phyloP scores from a whole-genome alignment of 2,888 invertebrate genomes.

The Ormyrus thymus region DNA sequence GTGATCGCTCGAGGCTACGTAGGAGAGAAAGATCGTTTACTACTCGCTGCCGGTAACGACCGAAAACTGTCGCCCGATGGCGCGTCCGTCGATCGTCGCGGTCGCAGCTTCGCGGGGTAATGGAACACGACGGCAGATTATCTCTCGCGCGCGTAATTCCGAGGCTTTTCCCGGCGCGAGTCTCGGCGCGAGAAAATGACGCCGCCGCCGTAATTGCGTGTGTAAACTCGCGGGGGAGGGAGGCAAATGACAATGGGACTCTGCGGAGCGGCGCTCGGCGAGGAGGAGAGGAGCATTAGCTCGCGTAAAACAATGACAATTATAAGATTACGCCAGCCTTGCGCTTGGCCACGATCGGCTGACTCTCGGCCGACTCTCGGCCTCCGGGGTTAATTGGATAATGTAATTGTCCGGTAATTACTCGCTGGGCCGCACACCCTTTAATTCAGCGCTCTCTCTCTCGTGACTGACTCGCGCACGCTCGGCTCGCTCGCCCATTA shows the following conservation, averaged over 20 bases:
- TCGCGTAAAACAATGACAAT: constrained; percentile 69
- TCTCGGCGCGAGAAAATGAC: constrained; percentile 18
- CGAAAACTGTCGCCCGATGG: too few species aligned
- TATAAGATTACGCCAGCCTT: constrained; percentile 68
- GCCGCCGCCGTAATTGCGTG: constrained; percentile 33
- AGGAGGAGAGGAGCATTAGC: not conserved
- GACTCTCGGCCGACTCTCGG: constrained; percentile 66
- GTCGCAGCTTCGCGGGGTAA: too few species aligned
- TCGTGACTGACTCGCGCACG: constrained; percentile 23
- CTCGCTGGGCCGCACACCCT: constrained; percentile 64
- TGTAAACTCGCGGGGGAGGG: constrained; percentile 12
- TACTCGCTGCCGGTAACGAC: too few species aligned
- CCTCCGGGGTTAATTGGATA: constrained; percentile 74
- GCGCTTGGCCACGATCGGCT: constrained; percentile 63
- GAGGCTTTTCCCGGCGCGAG: not conserved
- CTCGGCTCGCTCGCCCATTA: not conserved
- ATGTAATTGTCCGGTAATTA: constrained; percentile 74
- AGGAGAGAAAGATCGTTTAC: not conserved
- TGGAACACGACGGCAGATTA: too few species aligned
- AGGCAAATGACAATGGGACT: constrained; percentile 11
- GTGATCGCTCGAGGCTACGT: constrained; percentile 29
- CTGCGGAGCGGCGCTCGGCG: constrained; percentile 3
- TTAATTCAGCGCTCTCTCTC: constrained; percentile 52
- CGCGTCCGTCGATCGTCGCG: too few species aligned
- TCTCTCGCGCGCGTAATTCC: too few species aligned